phyloP scores from a whole-genome alignment of 2,113 vertebrate genomes.

The Sinocyclocheilus rhinocerous region DNA sequence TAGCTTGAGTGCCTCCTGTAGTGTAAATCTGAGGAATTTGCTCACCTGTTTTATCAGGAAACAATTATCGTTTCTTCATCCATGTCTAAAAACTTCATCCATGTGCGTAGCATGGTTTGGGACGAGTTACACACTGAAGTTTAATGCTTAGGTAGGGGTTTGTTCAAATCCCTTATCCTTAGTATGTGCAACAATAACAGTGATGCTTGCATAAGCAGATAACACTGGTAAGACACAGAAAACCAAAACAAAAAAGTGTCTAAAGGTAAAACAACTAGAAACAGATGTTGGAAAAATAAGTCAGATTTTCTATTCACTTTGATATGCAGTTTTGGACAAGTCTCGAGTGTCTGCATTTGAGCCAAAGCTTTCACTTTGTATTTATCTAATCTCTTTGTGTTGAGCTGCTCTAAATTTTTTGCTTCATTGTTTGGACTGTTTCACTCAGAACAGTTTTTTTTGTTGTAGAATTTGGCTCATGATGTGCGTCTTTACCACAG shows the following conservation, averaged over 20 bases:
- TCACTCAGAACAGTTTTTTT: not conserved
- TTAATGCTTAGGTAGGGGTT: not conserved
- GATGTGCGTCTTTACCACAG: not conserved
- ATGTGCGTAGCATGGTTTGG: not conserved
- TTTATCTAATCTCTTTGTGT: constrained; percentile 15
- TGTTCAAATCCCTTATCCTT: not conserved
- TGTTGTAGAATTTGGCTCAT: constrained; percentile 16
- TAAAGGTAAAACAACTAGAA: constrained; percentile 3
- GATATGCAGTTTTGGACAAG: constrained; percentile 10
- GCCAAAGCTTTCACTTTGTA: constrained; percentile 19
- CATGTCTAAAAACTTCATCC: not conserved
- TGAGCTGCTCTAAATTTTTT: not conserved
- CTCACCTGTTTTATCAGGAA: no score
- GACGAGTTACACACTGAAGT: not conserved
- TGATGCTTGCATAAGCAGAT: not conserved
- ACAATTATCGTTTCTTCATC: no score
- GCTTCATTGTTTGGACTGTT: constrained; percentile 10
- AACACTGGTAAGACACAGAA: not conserved
- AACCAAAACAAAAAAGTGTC: not conserved
- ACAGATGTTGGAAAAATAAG: constrained; percentile 19
- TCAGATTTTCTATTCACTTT: not conserved
- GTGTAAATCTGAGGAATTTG: no score
- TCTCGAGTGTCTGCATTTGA: not conserved
- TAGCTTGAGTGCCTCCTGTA: no score
- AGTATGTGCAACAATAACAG: not conserved